phyloP scores from a whole-genome alignment of 2,797 vertebrate species.

The Acipenser oxyrinchus region DNA sequence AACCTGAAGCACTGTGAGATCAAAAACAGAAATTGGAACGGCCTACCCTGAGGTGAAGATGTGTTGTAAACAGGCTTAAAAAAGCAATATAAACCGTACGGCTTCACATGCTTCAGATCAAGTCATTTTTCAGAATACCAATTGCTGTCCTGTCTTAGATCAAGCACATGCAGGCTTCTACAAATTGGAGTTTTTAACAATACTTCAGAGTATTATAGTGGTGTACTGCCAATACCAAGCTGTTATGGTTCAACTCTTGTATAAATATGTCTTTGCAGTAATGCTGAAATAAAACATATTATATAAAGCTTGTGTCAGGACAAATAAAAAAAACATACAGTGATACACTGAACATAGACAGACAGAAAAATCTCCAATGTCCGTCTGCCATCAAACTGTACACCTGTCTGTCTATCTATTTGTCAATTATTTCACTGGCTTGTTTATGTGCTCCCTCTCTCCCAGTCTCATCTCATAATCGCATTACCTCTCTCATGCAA shows the following conservation, averaged over 20 bases:
- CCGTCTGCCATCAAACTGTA: not conserved
- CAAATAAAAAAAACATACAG: not conserved
- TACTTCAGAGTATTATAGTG: no score
- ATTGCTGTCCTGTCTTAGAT: no score
- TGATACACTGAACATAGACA: not conserved
- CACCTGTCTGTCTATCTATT: constrained; percentile 8
- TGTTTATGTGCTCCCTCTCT: not conserved
- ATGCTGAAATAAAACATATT: not conserved
- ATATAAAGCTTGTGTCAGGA: not conserved
- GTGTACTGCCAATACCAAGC: not conserved
- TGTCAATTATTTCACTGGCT: not conserved
- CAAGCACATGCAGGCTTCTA: no score
- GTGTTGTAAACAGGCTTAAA: no score
- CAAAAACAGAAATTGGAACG: no score
- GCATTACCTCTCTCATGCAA: constrained; percentile 30
- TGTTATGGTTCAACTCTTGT: not conserved
- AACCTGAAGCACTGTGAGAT: no score
- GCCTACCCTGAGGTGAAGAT: no score
- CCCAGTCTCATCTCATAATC: constrained; percentile 39
- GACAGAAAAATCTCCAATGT: not conserved
- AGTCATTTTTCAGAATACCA: no score
- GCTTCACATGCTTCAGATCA: no score
- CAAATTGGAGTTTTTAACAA: no score
- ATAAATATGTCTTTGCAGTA: not conserved
- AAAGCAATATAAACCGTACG: no score